Evolutionary conservation across 2,797 vertebrate species (phyloP).

Genomic region (Poecilia wingei): DNA sequence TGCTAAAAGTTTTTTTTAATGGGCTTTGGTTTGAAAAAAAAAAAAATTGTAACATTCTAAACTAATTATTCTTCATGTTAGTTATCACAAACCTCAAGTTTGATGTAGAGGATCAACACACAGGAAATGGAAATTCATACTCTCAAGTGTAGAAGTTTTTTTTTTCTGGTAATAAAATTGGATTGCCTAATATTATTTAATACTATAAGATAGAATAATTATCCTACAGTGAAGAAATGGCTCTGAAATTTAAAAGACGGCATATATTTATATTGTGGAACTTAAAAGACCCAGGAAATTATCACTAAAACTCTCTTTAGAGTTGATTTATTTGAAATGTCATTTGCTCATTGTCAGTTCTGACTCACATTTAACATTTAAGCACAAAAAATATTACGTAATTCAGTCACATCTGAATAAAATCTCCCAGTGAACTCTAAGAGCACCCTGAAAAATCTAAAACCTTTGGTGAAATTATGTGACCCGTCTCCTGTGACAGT

Average conservation of each 20-base stretch:
- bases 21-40: not conserved
- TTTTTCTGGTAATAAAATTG: not conserved
- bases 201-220: not conserved
- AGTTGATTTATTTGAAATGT: not conserved
- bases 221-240: not conserved
- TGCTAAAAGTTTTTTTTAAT: not conserved
- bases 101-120: not conserved
- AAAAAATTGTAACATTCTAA: not conserved
- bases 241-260: not conserved
- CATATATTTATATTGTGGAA: constrained; percentile 6
- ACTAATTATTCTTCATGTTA: not conserved
- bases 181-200: not conserved
- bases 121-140: not conserved
- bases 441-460: not conserved
- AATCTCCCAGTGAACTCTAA: constrained; percentile 19
- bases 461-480: constrained; percentile 64
- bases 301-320: not conserved
- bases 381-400: constrained; percentile 49
- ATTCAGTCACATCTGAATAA: constrained; percentile 45
- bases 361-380: constrained; percentile 63
- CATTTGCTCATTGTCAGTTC: not conserved
- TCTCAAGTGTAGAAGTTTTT: not conserved
- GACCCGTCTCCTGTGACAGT: constrained; percentile 62
- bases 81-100: not conserved
- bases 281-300: constrained; percentile 16